These are phyloP conservation scores for Sparus aurata DNA, from an alignment of 2,797 vertebrate species.

Conservation along the genomic window DNA sequence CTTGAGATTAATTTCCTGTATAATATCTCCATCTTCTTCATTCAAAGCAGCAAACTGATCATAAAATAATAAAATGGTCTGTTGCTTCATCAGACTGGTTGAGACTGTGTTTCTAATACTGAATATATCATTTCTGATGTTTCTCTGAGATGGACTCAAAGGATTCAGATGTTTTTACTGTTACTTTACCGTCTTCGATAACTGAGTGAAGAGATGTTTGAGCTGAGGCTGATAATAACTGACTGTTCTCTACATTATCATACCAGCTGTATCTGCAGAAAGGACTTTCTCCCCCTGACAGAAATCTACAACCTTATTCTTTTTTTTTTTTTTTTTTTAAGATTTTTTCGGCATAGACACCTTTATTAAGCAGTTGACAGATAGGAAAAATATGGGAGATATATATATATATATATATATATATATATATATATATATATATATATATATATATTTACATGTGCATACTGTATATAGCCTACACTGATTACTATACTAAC, in stretches of 20 bases:
- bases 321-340: too few relatives aligned
- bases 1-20: background rate
- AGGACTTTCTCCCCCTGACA: constrained; percentile 7
- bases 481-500: too few relatives aligned
- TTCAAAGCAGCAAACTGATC: background rate
- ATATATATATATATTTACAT: too few relatives aligned
- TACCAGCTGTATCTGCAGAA: background rate
- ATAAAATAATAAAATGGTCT: constrained; percentile 25
- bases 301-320: background rate
- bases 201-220: too few relatives aligned
- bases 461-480: too few relatives aligned
- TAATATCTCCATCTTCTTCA: background rate
- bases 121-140: background rate
- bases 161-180: background rate
- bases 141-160: background rate
- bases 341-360: too few relatives aligned
- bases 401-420: too few relatives aligned
- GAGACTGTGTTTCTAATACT: background rate
- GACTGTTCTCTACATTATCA: background rate
- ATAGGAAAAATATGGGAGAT: too few relatives aligned
- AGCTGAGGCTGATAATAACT: background rate
- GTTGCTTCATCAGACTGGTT: background rate
- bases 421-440: too few relatives aligned
- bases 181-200: background rate
- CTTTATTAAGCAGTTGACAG: too few relatives aligned